Base-by-base conservation (phyloP, 2,888 invertebrate genomes). In the Brachylomia viminalis region DNA sequence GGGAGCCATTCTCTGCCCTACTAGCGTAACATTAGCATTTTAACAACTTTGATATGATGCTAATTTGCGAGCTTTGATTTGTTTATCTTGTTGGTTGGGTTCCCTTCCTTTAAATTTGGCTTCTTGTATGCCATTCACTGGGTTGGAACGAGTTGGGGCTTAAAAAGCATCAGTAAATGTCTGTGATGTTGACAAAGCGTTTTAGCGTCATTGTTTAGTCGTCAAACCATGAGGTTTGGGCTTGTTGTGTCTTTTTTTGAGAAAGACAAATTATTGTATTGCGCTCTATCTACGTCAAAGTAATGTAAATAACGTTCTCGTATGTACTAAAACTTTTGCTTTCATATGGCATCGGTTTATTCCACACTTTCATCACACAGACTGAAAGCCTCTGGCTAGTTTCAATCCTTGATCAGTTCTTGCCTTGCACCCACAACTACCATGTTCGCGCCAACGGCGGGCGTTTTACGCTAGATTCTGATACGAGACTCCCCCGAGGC, bases 391-490 rank as follows among this genome's bases (percentile, higher is more conserved):
- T n/a, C 20, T 11, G n/a, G 6, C 17, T 72, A 27, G 20, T 52
- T 20, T 13, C 7, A 47, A 61, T 7, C 13, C 82, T 83, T 85
- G 13, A 11, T n/a, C 49, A 66, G 73, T 85, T 83, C 75, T 23
- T 86, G 11, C 17, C 76, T 88, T 88, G 78, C 3, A 76, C 90
- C 91, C 84, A 66, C 67, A 23, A 52, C 72, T 83, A 81, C 89
- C 91, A 91, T 91, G 93, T 92, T 92, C 92, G 88, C 92, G 89
- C 92, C 88, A 88, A 86, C 89, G 89, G 86, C 90, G 89, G 79
- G 86, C 94, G 93, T 92, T 93, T 92, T 91, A 91, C 92, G 92
- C 94, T 93, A 92, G 94, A 90, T 91, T 92, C 94, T 94, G 94
- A 94, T 94, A 94, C 93, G 92, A 91, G 91, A 84, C 88, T 92